Base-by-base conservation (phyloP, 2,888 invertebrate genomes). In the Spilarctia lutea region DNA sequence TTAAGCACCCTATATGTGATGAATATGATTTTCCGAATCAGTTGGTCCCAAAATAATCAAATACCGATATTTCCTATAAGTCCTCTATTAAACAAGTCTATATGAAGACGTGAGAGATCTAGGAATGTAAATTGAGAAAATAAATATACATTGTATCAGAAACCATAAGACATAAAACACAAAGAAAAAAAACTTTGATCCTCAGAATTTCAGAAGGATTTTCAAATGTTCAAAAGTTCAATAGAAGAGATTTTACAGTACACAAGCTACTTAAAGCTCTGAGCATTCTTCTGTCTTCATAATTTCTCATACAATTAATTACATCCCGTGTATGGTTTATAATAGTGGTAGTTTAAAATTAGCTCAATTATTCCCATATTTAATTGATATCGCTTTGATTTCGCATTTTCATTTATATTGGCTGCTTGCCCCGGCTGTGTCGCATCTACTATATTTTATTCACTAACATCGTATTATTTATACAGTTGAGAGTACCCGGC, bases 321-420 rank as follows among this genome's bases (percentile, higher is more conserved):
- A 71, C 33, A 73, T 75, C 30, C 77, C 78, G 71, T 79, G 60
- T 80, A 81, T 78, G 73, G 76, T 75, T 65, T 71, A 71, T 56
- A 18, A 67, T 45, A 56, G 67, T 45, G 56, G 42, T 66, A 72
- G 63, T 39, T 75, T 71, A 75, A 33, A 78, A 80, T 81, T 78
- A 56, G n/a, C 68, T n/a, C 52, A 56, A 56, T 24, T 10, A 81
- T 84, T 84, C 75, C 72, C 83, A 84, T 89, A 86, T 87, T 88
- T 87, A 81, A 82, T 79, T 81, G 69, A 83, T 84, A 77, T 78
- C 75, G 68, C 82, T 84, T 87, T 85, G 81, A 83, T 88, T 84
- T 82, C 75, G 80, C 77, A 75, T 85, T 85, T 82, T 78, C 73
- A 85, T 92, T 91, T 82, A 75, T 87, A 82, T 92, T 92, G 92